Evolutionary conservation across 2,113 vertebrate genomes (phyloP), one percentile per base, ranked within the genome.

Genomic region (Laticauda laticaudata): DNA sequence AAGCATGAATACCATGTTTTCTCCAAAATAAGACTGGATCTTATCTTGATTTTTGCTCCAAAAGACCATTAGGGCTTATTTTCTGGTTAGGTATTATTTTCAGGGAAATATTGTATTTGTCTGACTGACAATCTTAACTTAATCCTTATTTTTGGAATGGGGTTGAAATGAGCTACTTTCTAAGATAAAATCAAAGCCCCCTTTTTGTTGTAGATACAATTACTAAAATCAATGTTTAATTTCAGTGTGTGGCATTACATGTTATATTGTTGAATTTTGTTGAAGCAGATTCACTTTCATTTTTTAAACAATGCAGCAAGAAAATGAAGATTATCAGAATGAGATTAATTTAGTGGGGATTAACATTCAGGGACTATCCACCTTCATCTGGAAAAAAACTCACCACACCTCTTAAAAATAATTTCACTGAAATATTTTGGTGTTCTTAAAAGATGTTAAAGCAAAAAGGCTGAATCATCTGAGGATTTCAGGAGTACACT

Each of bases 391-490:
- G n/a, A 12, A 90, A 24, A 18, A 53, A 26, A 45, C 86, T 45
- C 61, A 85, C 55, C 39, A 43, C 88, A 86, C 75, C 45, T 56
- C 75, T 86, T 93, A 86, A 87, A 48, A 93, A 90, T 93, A 93
- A 90, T 89, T 90, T 90, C 21, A 90, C 61, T 90, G 64, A 90
- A 90, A 90, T 61, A 45, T 39, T 87, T 54, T 51, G 61, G 90
- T 90, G 75, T 86, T 86, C 56, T 86, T 86, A 87, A 93, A 39
- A 93, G 21, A 75, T 90, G 75, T 34, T 90, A 90, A 90, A 55
- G 87, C 21, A 92, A 51, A 23, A 29, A 48, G 48, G 54, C 57
- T 29, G 48, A 64, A 88, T 69, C 24, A 26, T 54, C 11, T 18
- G 55, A 93, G 45, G 86, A 61, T 51, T 53, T 89, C 45, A 92